phyloP scores from a whole-genome alignment of 2,797 vertebrate species.

The Clarias fuscus region DNA sequence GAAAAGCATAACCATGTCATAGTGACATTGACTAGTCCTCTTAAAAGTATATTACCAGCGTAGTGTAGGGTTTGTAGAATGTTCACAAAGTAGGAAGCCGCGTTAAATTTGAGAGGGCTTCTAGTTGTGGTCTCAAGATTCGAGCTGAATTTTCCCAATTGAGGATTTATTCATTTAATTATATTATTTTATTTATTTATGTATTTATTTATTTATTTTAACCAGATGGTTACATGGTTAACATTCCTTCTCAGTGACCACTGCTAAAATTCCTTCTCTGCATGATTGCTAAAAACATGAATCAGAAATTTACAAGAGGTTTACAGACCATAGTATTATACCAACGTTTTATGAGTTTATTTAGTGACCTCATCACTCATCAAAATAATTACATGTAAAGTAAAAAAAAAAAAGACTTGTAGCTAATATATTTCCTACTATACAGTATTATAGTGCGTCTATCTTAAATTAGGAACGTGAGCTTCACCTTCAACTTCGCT shows the following conservation, averaged over 20 bases:
- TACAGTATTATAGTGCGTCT: neutral
- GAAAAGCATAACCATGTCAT: slow-evolving; percentile 9
- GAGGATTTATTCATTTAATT: neutral
- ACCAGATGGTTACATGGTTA: slow-evolving; percentile 16
- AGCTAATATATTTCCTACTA: neutral
- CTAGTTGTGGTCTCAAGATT: neutral
- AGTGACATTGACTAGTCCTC: neutral
- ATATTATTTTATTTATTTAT: no score
- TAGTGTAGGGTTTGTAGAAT: neutral
- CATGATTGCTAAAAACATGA: slow-evolving; percentile 1
- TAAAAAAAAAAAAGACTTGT: neutral
- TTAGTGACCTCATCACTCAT: neutral
- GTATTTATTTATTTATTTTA: neutral
- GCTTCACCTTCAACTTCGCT: neutral
- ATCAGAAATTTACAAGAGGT: neutral
- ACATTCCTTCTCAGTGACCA: neutral
- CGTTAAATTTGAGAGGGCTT: neutral
- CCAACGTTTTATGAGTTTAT: neutral
- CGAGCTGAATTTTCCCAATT: neutral
- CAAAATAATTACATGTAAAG: neutral
- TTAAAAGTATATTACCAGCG: neutral
- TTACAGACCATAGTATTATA: neutral
- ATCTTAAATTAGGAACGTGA: neutral
- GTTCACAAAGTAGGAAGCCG: neutral
- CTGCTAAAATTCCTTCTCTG: slow-evolving; percentile 11